Conservation (phyloP, 2,797 vertebrate species). For the Enteromius fasciolatus region DNA sequence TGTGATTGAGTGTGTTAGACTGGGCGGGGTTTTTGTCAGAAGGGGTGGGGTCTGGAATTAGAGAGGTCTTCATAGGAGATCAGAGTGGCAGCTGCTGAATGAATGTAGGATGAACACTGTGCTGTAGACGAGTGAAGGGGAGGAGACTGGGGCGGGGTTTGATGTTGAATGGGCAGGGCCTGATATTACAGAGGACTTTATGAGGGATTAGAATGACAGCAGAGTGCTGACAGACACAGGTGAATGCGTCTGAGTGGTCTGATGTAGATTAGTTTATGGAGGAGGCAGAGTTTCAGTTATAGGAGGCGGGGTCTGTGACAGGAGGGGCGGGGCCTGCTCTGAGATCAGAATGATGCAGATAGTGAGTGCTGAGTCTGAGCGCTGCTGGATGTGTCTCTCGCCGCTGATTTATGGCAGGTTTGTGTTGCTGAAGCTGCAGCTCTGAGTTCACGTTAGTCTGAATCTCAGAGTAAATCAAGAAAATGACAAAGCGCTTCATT, state of each 20-base stretch:
- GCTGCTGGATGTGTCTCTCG: neutral
- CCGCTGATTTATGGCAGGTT: neutral
- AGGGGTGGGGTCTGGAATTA: neutral
- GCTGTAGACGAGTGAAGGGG: neutral
- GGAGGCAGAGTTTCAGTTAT: too few species aligned
- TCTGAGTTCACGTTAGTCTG: neutral
- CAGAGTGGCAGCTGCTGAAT: neutral
- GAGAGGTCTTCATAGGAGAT: neutral
- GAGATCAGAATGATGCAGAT: too few species aligned
- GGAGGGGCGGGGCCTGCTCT: too few species aligned
- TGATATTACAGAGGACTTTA: neutral
- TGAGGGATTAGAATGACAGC: neutral
- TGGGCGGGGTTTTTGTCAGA: too few species aligned
- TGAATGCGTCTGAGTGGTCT: neutral
- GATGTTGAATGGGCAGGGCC: neutral
- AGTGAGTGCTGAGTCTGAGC: neutral
- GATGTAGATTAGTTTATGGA: too few species aligned
- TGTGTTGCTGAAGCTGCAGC: constrained; percentile 19
- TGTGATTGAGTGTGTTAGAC: neutral
- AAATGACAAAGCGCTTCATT: constrained; percentile 8
- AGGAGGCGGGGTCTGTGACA: too few species aligned
- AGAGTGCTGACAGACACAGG: neutral
- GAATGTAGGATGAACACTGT: neutral
- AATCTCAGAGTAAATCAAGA: neutral
- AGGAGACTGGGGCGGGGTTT: neutral